Base-by-base conservation (phyloP, 2,797 vertebrate species). In the Tolypeutes matacus region DNA sequence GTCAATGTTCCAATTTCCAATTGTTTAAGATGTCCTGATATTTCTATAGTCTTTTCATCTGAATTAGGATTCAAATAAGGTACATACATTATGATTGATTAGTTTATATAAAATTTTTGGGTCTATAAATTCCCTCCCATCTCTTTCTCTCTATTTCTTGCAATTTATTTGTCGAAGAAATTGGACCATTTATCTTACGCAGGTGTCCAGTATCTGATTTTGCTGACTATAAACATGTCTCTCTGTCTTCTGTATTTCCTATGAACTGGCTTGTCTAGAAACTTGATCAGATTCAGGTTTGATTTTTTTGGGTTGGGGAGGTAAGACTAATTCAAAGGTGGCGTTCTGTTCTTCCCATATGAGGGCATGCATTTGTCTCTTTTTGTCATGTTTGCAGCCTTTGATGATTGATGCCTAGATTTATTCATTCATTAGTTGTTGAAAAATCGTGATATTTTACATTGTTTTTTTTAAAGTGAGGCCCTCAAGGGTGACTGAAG, bases 101-200 rank as follows among this genome's bases (percentile, higher is more conserved):
- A 81, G 49, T 81, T 65, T 49, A 95, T 49, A 58, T 91, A 91
- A 5, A 56, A 56, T 56, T 56, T 20, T 56, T 56, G 5, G 53
- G 53, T 72, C 31, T 60, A 29, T 39, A 56, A 53, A 70, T 27
- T 70, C 51, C 10, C 13, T 7, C 90, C 23, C 3, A 46, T 27
- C 82, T 70, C 42, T 76, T 62, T 86, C 18, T 56, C 46, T 80
- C 87, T 31, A 89, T 89, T n/a, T 87, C 83, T 82, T 86, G 5
- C 1, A 73, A 87, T 49, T 51, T 92, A 92, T 46, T 76, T 91
- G 73, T 58, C 92, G 58, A 88, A 69, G 90, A 93, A 93, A 78
- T 8, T 72, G 15, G 83, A 17, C 51, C 82, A 17, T 69, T 42
- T 77, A 15, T 77, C 31, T 42, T 58, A 31, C 0, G 49, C 11